These are phyloP conservation scores for Scolopax bukidnonensis DNA, from an alignment of 2,797 vertebrate genomes.

Conservation along the genomic window DNA sequence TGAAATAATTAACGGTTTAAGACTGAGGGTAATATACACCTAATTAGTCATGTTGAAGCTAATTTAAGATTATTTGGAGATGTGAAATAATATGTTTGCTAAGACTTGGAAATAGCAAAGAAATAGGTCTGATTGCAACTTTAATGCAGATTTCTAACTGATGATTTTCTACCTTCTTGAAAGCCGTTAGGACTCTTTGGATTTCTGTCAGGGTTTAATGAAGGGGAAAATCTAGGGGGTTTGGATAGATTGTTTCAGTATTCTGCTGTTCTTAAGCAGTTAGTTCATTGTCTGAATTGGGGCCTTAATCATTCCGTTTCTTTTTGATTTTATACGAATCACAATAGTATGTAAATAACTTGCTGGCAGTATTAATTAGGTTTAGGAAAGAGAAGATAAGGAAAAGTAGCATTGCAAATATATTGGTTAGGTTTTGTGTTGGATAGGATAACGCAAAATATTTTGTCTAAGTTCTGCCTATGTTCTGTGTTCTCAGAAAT, in stretches of 20 bases:
- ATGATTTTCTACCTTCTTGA: neutral
- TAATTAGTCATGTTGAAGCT: neutral
- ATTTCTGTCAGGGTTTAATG: neutral
- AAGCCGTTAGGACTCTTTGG: neutral
- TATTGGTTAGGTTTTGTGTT: neutral
- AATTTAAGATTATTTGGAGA: neutral
- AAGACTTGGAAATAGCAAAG: neutral
- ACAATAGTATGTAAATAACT: neutral
- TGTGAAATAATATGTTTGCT: neutral
- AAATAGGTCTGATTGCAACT: neutral
- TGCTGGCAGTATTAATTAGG: neutral
- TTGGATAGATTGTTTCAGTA: neutral
- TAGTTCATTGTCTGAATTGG: neutral
- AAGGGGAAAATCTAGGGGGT: neutral
- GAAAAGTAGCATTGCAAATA: neutral
- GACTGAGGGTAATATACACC: neutral
- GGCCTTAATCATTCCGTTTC: neutral
- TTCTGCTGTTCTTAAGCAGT: neutral
- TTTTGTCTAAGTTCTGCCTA: neutral
- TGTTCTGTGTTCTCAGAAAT: neutral
- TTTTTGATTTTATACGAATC: neutral
- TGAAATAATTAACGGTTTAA: neutral
- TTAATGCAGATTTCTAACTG: neutral
- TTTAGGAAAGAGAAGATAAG: neutral
- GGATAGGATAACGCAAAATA: neutral